Evolutionary conservation across 2,113 vertebrate genomes (phyloP), one percentile per base, ranked within the genome.

Genomic region (Chitala chitala): DNA sequence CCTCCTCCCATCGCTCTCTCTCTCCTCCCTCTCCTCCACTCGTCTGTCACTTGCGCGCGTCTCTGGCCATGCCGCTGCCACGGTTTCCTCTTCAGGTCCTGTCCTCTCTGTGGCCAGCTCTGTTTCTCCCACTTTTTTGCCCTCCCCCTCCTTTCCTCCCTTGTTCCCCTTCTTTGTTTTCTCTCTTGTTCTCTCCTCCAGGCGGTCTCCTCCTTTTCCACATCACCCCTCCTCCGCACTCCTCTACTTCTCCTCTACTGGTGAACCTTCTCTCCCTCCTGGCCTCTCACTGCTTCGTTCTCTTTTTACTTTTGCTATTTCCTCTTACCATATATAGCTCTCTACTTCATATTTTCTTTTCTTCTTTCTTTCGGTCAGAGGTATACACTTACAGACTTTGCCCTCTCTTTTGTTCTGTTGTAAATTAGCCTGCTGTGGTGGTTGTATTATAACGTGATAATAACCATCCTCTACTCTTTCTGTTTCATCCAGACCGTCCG

Each of bases 321-420:
- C 80, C 79, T 20, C 66, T 76, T 59, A 71, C 81, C 83, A 78
- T 79, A 79, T 72, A 48, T 20, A 78, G 70, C 72, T 89, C 87
- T 87, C 86, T 86, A 81, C 73, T 53, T 51, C 74, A 84, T 84
- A 81, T 77, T 86, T 84, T 79, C 88, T 88, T 87, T 86, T 86
- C 82, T 65, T 80, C 75, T 71, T 17, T 58, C 58, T 66, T 46
- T 68, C 64, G 15, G 29, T 68, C 59, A 63, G 40, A 68, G 64
- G 59, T 54, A 15, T 20, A 54, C 12, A 68, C 63, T 44, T 51
- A 40, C 51, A 31, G 12, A 2, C 17, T 58, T 40, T 59, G 53
- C 26, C 54, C 44, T 64, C 69, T 22, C 68, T 63, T 59, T 17
- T 48, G 13, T 61, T 81, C 78, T 76, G 75, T 58, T 83, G 69